phyloP scores from a whole-genome alignment of 1,140 invertebrate genomes.

The Temnothorax curvispinosus region DNA sequence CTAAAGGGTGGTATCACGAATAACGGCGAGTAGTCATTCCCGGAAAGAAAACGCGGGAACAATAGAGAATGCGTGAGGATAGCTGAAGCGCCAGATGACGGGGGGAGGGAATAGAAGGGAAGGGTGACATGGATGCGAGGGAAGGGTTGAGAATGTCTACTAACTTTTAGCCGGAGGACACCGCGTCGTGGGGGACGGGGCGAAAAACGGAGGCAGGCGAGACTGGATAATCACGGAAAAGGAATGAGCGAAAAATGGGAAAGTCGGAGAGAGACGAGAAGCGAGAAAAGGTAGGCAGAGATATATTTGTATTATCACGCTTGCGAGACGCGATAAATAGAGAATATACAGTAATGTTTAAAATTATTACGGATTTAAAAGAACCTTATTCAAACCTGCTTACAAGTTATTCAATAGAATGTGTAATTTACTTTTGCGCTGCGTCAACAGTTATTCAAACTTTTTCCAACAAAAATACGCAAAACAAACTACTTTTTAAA shows the following conservation, averaged over 20 bases:
- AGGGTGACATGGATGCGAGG: background rate
- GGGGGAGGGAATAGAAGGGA: too few species aligned
- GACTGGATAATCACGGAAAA: conserved; percentile 40
- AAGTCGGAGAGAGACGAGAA: background rate
- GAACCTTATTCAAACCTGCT: background rate
- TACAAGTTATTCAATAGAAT: background rate
- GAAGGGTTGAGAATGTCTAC: conserved; percentile 42
- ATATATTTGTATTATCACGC: conserved; percentile 15
- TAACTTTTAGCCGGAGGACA: conserved; percentile 64
- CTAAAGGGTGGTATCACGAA: conserved; percentile 65
- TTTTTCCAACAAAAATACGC: background rate
- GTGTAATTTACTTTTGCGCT: background rate
- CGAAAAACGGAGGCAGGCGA: conserved; percentile 40
- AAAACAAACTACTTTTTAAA: background rate
- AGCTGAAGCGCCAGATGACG: conserved; percentile 19
- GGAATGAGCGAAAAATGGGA: conserved; percentile 18
- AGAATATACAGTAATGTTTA: background rate
- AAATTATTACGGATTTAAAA: conserved; percentile 12
- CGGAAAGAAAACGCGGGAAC: conserved; percentile 64
- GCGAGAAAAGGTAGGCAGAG: background rate
- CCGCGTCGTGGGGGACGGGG: background rate
- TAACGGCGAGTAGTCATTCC: conserved; percentile 62
- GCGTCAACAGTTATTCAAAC: background rate
- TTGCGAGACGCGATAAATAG: conserved; percentile 16
- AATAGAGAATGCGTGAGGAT: conserved; percentile 64